Base-by-base conservation (phyloP, 1,140 invertebrate species). In the Achatina immaculata region DNA sequence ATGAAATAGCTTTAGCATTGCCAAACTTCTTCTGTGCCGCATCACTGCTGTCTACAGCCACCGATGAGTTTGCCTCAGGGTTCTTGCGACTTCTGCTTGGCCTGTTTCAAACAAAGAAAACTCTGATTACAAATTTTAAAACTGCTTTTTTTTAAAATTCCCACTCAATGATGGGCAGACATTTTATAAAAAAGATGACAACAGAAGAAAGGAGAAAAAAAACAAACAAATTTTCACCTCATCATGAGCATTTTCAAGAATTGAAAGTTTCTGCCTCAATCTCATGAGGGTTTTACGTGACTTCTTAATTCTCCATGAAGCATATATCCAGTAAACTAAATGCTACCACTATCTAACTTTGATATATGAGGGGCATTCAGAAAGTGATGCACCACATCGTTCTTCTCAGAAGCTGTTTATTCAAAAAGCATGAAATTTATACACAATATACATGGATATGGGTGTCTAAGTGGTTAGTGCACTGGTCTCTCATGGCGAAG, bases 1-100 rank as follows among this genome's bases (percentile, higher is more conserved):
- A 99, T 80, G 97, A 99, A 86, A 99, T 99, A 2, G 97, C 95
- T 92, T 99, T 99, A 7, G 98, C 97, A 87, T 95, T 95, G 36
- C 96, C 97, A 91, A 99, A 99, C 92, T 99, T 99, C 89, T 96
- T 96, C 88, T 97, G 96, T 19, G 96, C 97, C 42, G 87, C 84
- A 6, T 84, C 86, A 24, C 88, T 84, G 51, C 80, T 73, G 28
- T 78, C 66, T 0, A 66, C 40, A 21, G 81, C 78, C 16, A 66
- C 16, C n/a, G 83, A 68, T 45, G 69, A 68, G 38, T 43, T 85
- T 43, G 89, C 87, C 71, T 85, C 85, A 0, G 82, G 66, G 71
- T 89, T 89, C 51, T 85, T 83, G 36, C 88, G 87, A 55, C 89
- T 85, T 28, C 84, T 66, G 42, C 86, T 82, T 43, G 85, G 69